Percentiles rank a stretch among this genome's conserved stretches.
Conservation (phyloP, 2,113 vertebrate species). For the Psettodes erumei region DNA sequence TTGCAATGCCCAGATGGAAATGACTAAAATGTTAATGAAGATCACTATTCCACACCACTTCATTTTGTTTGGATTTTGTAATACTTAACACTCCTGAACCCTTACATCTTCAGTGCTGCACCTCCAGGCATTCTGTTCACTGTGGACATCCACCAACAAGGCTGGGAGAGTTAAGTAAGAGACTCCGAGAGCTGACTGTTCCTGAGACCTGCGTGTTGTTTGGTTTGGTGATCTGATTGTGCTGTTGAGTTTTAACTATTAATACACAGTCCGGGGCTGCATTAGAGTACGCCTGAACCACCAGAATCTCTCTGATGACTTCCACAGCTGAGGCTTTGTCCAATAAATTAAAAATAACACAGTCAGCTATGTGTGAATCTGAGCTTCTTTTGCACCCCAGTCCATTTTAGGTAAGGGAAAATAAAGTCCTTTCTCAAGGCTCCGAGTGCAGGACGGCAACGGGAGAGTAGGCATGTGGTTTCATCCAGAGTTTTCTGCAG, state of each 20-base stretch:
- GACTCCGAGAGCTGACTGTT: conserved; percentile 36
- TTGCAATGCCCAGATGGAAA: conserved; percentile 49
- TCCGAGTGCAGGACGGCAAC: conserved; percentile 34
- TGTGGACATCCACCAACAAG: conserved; percentile 44
- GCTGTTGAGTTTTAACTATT: conserved; percentile 71
- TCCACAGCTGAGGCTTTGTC: conserved; percentile 67
- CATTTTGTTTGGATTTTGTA: conserved; percentile 34
- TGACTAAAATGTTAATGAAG: conserved; percentile 48
- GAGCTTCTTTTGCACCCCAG: conserved; percentile 62
- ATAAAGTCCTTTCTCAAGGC: conserved; percentile 61
- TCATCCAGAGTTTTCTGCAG: conserved; percentile 40
- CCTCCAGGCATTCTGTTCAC: conserved; percentile 56
- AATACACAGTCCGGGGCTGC: conserved; percentile 58
- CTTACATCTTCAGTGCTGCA: conserved; percentile 45
- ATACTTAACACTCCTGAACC: conserved; percentile 44
- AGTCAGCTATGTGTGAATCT: conserved; percentile 57
- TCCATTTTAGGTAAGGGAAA: conserved; percentile 71
- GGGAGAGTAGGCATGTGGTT: conserved; percentile 51
- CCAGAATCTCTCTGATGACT: conserved; percentile 59
- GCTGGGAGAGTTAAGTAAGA: conserved; percentile 18
- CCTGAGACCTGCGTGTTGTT: conserved; percentile 59
- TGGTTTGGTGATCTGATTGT: conserved; percentile 66
- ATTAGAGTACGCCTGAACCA: conserved; percentile 56
- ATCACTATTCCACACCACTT: conserved; percentile 24
- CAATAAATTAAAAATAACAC: conserved; percentile 80